These are phyloP conservation scores for Pelochelys cantorii DNA, from an alignment of 2,797 vertebrate genomes.

Conservation along the genomic window DNA sequence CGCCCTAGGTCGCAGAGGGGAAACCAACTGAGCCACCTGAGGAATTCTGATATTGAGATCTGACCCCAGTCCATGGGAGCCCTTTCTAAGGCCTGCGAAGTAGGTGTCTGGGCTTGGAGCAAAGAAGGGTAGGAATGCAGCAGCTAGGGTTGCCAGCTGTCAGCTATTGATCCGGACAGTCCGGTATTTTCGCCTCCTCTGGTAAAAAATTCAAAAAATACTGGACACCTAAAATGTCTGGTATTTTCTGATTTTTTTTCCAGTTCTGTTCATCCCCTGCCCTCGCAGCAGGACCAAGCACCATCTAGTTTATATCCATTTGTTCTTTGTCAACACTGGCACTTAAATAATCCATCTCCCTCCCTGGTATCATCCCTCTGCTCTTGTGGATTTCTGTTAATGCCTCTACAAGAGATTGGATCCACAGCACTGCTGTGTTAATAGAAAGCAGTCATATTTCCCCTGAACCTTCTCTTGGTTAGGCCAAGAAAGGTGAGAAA, in stretches of 20 bases:
- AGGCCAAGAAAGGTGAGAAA: constrained; percentile 64
- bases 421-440: neutral
- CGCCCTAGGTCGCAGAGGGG: neutral
- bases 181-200: no score
- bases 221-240: no score
- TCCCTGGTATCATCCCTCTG: neutral
- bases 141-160: neutral
- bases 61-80: neutral
- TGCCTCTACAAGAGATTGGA: no score
- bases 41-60: neutral
- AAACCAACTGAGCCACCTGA: neutral
- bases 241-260: no score
- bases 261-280: no score
- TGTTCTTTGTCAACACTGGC: neutral
- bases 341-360: neutral
- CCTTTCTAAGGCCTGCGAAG: neutral
- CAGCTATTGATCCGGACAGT: no score
- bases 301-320: neutral
- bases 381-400: no score
- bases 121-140: neutral
- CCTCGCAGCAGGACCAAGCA: no score
- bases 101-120: neutral
- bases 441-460: neutral
- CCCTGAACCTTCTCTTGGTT: neutral
- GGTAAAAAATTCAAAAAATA: no score